Conservation (phyloP, 2,888 invertebrate species). For the Cerceris rybyensis region DNA sequence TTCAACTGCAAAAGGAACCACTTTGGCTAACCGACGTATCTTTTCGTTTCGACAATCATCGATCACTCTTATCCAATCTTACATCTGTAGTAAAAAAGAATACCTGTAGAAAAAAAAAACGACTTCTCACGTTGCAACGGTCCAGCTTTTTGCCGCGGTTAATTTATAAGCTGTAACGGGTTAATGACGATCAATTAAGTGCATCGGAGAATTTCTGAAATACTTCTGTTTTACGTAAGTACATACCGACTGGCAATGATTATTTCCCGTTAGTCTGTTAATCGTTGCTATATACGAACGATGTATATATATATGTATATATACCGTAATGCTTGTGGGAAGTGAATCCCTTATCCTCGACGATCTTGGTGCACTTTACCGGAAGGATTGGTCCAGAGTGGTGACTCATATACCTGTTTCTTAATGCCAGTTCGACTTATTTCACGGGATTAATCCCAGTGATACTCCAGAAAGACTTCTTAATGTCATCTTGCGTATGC, state of each 20-base stretch:
- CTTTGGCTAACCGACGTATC: constrained; percentile 4
- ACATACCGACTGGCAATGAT: constrained; percentile 5
- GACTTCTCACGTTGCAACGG: no score
- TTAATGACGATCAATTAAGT: background rate
- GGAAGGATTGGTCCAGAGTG: constrained; percentile 28
- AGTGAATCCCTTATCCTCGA: constrained; percentile 32
- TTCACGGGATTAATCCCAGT: constrained; percentile 27
- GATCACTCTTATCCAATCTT: constrained; percentile 24
- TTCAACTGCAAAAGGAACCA: background rate
- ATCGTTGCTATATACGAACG: background rate
- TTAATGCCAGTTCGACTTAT: constrained; percentile 35
- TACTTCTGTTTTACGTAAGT: constrained; percentile 9
- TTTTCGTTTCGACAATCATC: constrained; percentile 17
- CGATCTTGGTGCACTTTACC: constrained; percentile 30
- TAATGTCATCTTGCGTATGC: constrained; percentile 14
- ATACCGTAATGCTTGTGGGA: constrained; percentile 22
- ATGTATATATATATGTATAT: background rate
- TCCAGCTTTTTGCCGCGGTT: background rate
- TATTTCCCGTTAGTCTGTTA: constrained; percentile 20
- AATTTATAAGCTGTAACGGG: background rate
- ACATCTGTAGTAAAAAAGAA: background rate
- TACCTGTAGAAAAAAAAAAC: background rate
- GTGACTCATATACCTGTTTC: constrained; percentile 47
- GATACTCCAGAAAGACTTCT: constrained; percentile 22
- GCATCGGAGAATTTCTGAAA: background rate